Percentiles rank a stretch among this genome's conserved stretches.
Conservation (phyloP, 2,113 vertebrate species). For the Notarius lentiginosus region DNA sequence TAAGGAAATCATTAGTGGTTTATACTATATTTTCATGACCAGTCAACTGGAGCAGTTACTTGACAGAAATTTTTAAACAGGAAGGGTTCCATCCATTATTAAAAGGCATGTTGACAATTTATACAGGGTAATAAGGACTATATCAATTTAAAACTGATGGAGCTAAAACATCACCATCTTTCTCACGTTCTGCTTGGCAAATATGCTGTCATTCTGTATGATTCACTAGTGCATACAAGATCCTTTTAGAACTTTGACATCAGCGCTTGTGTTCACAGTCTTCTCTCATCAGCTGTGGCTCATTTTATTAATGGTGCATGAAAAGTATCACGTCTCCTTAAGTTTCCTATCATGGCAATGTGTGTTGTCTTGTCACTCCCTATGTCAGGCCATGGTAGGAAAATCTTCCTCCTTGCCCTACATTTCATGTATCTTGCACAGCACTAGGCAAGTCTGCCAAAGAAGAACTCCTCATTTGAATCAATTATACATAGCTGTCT, state of each 20-base stretch:
- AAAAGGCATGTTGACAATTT: conserved; percentile 68
- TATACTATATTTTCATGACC: conserved; percentile 58
- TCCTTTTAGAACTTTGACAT: conserved; percentile 31
- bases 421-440: conserved; percentile 47
- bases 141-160: conserved; percentile 60
- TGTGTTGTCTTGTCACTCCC: conserved; percentile 26
- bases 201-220: conserved; percentile 14
- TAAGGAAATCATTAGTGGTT: conserved; percentile 61
- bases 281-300: conserved; percentile 22
- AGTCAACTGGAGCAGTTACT: conserved; percentile 64
- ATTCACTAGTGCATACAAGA: conserved; percentile 3
- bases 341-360: conserved; percentile 24
- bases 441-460: conserved; percentile 56
- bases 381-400: conserved; percentile 31
- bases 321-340: conserved; percentile 33
- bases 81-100: conserved; percentile 63
- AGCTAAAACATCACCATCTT: conserved; percentile 55
- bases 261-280: conserved; percentile 22
- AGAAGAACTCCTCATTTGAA: conserved; percentile 77
- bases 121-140: conserved; percentile 63
- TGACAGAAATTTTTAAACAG: conserved; percentile 59
- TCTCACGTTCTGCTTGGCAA: conserved; percentile 18
- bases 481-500: conserved; percentile 74
- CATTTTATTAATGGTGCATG: conserved; percentile 36
- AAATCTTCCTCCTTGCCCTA: conserved; percentile 50